Evolutionary conservation across 2,113 vertebrate species (phyloP), one percentile per base, ranked within the genome.

Genomic region (Boleophthalmus pectinirostris): DNA sequence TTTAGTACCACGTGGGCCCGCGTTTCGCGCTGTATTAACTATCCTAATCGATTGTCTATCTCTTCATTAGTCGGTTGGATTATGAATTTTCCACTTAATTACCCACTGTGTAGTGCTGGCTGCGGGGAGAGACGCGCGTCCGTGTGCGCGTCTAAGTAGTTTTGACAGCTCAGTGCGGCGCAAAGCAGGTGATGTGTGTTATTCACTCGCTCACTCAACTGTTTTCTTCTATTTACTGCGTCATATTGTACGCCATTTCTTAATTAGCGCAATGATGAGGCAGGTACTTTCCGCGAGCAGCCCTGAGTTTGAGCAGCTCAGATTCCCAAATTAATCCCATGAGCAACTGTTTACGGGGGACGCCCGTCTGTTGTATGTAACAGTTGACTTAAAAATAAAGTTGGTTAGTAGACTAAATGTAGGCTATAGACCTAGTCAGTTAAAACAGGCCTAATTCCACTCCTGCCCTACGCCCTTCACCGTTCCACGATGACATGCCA

Each of bases 171-270:
- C 91, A 77, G 82, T 92, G 88, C 33, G 75, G 75, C 75, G 70
- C 69, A 85, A 88, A 93, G 92, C 92, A 94, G 93, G 93, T 94
- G 93, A 63, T 87, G 85, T 91, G 88, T 79, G 86, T 75, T 82
- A 82, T 90, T 81, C 83, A 79, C 24, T 75, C 73, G 69, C 67
- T 82, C 69, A 61, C 86, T 90, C 82, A 87, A 74, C 82, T 89
- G 83, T 91, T 89, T 83, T 80, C 77, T 64, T 87, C 67, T 63
- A 79, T 88, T 79, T 91, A 87, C 86, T 83, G 82, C 85, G 82
- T 87, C 84, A 88, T 73, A 73, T 86, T 84, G 60, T 64, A 77
- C 63, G 49, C 35, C 47, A 66, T 74, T 45, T 74, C 61, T 79
- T 81, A 73, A 73, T 74, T 74, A 66, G 73, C 13, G 38, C 35